Conservation (phyloP, 2,797 vertebrate species). For the Hemitrygon akajei region DNA sequence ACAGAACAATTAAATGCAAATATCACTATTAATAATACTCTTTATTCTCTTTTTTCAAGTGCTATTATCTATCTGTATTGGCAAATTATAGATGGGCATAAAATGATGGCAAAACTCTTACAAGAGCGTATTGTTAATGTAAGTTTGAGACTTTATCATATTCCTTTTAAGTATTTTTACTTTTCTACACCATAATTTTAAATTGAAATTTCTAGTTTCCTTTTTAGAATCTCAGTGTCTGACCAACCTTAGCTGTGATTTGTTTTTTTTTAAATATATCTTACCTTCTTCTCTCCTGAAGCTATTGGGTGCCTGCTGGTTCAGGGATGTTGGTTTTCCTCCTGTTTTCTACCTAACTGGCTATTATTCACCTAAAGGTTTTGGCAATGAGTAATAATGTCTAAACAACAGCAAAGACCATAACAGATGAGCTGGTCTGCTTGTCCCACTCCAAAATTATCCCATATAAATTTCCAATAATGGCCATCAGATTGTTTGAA, state of each 20-base stretch:
- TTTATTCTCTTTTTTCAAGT: constrained; percentile 52
- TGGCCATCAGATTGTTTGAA: neutral
- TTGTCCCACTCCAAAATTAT: neutral
- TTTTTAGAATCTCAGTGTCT: neutral
- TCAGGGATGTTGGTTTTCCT: neutral
- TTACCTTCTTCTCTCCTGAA: neutral
- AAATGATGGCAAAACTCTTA: constrained; percentile 62
- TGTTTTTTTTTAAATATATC: too few relatives aligned
- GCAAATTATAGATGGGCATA: constrained; percentile 77
- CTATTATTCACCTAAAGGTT: neutral
- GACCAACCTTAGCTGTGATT: neutral
- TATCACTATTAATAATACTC: neutral
- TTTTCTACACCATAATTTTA: neutral
- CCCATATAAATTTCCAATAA: neutral
- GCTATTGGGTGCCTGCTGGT: neutral
- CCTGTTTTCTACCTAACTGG: neutral
- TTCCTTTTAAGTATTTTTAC: neutral
- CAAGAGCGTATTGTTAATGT: constrained; percentile 76
- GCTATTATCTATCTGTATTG: constrained; percentile 76
- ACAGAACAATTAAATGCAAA: neutral
- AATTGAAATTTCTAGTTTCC: neutral
- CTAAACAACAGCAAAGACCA: neutral
- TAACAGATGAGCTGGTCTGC: neutral
- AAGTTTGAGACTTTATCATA: constrained; percentile 46
- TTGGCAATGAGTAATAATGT: neutral